Conservation (phyloP, 2,113 vertebrate species). For the Tragelaphus buxtoni region DNA sequence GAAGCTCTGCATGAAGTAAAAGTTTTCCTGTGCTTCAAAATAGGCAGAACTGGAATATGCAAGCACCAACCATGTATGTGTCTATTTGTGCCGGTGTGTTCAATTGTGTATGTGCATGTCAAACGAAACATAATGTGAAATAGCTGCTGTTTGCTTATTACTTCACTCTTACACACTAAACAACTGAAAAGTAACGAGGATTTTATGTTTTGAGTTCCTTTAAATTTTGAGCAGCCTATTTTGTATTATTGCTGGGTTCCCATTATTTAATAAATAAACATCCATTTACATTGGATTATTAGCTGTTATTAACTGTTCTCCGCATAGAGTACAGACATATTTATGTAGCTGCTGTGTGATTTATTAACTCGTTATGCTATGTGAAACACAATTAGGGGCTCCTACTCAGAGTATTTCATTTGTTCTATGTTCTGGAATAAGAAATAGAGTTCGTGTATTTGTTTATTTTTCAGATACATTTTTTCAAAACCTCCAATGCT, state of each 20-base stretch:
- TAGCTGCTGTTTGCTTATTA: background rate
- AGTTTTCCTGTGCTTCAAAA: background rate
- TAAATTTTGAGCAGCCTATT: background rate
- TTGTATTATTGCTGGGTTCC: background rate
- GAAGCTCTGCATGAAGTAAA: background rate
- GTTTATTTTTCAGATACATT: slow-evolving; percentile 59
- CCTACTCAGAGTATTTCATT: slow-evolving; percentile 14
- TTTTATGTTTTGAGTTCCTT: background rate
- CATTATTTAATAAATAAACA: background rate
- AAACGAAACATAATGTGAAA: background rate
- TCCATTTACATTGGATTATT: background rate
- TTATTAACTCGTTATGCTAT: background rate
- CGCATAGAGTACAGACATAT: background rate
- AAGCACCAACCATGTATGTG: background rate
- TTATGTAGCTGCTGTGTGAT: background rate
- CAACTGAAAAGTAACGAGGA: background rate
- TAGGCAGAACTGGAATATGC: background rate
- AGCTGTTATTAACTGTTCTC: background rate
- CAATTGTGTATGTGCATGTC: background rate
- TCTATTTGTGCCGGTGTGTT: background rate
- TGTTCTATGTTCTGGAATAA: slow-evolving; percentile 18
- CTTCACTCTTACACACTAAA: background rate
- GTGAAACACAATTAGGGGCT: slow-evolving; percentile 21
- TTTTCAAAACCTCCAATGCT: slow-evolving; percentile 13
- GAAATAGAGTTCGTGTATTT: background rate